phyloP scores from a whole-genome alignment of 2,113 vertebrate species.

The Perca fluviatilis region DNA sequence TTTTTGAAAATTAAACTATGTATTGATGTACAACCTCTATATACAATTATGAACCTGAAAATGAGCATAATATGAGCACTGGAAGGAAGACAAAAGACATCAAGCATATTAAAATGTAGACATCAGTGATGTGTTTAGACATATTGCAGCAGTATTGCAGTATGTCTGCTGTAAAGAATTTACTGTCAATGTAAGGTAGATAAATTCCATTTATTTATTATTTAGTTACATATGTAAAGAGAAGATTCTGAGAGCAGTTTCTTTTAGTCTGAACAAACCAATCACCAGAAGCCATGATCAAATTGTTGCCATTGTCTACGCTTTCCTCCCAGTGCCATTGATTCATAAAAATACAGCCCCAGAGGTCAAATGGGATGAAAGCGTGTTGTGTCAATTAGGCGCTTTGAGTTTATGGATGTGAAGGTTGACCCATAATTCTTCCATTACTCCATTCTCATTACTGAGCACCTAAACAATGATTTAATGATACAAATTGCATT shows the following conservation, averaged over 20 bases:
- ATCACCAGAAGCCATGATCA: neutral
- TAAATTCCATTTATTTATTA: neutral
- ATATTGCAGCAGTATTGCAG: neutral
- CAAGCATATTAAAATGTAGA: neutral
- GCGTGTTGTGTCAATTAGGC: slow-evolving; percentile 6
- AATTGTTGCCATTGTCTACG: neutral
- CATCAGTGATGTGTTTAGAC: neutral
- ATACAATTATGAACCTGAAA: too few relatives aligned
- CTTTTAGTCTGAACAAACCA: neutral
- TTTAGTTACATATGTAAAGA: neutral
- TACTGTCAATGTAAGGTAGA: neutral
- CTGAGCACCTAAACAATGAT: slow-evolving; percentile 18
- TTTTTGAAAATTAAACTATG: too few relatives aligned
- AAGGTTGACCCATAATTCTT: slow-evolving; percentile 29
- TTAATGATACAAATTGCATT: slow-evolving; percentile 39
- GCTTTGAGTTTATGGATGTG: slow-evolving; percentile 16
- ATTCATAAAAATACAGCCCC: neutral
- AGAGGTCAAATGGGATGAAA: slow-evolving; percentile 37
- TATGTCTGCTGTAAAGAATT: neutral
- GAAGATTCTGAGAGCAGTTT: neutral
- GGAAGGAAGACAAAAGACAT: neutral
- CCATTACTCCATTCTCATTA: neutral
- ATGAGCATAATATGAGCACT: too few relatives aligned
- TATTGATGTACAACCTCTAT: too few relatives aligned
- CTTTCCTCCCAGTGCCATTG: slow-evolving; percentile 1